phyloP scores from a whole-genome alignment of 2,888 invertebrate genomes.

The Oscheius sp. region DNA sequence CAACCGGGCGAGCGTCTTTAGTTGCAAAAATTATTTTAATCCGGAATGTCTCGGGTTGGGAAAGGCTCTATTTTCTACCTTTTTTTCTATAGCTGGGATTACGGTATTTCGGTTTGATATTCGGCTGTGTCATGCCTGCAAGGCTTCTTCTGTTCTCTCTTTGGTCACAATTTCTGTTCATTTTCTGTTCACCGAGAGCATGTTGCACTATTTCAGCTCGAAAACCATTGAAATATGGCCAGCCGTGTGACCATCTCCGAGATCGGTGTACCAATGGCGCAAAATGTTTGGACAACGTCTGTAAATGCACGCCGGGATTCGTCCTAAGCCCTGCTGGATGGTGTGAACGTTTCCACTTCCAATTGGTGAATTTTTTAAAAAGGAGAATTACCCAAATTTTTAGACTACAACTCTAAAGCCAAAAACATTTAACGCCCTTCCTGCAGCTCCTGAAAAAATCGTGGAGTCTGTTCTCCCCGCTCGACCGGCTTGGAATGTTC shows the following conservation, averaged over 20 bases:
- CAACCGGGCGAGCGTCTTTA: too few species aligned
- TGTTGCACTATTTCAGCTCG: conserved; percentile 28
- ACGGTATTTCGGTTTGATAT: too few species aligned
- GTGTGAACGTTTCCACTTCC: conserved; percentile 47
- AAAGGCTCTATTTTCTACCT: too few species aligned
- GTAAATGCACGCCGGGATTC: conserved; percentile 62
- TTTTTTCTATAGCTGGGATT: too few species aligned
- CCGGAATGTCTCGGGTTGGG: too few species aligned
- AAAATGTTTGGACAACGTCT: conserved; percentile 61
- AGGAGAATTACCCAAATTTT: background rate
- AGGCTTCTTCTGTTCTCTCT: too few species aligned
- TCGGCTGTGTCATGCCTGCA: too few species aligned
- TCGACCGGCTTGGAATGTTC: conserved; percentile 27
- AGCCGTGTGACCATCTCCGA: conserved; percentile 49
- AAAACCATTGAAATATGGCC: conserved; percentile 50
- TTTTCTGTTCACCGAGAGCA: conserved; percentile 4
- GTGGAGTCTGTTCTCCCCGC: conserved; percentile 13
- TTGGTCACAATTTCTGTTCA: too few species aligned
- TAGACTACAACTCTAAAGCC: conserved; percentile 12
- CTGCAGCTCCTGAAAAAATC: background rate
- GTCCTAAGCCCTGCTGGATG: conserved; percentile 49
- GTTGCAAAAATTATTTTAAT: too few species aligned
- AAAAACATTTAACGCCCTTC: conserved; percentile 23
- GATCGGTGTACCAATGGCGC: conserved; percentile 60
- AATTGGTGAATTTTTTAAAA: background rate